phyloP scores from a whole-genome alignment of 2,113 vertebrate genomes.

The Phyllopteryx taeniolatus region DNA sequence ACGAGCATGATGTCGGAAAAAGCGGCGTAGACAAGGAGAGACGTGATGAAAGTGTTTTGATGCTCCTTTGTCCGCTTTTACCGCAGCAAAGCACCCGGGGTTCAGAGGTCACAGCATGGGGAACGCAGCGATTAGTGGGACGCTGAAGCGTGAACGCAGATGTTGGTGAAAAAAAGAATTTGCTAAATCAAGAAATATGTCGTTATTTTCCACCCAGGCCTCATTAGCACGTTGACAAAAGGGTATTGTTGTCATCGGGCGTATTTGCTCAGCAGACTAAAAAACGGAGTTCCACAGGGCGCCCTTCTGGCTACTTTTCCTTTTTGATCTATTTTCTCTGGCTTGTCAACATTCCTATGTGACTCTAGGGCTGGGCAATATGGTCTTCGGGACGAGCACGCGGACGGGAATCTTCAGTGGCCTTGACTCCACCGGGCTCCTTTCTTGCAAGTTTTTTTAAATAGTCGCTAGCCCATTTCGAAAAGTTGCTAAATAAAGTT shows the following conservation, averaged over 20 bases:
- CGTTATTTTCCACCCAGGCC: not conserved
- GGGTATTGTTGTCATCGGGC: not conserved
- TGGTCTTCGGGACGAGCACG: too few species aligned
- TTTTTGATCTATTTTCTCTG: too few species aligned
- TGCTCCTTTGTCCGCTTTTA: too few species aligned
- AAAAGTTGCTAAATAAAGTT: too few species aligned
- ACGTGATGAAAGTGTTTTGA: too few species aligned
- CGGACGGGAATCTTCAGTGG: too few species aligned
- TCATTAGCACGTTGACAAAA: not conserved
- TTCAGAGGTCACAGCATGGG: slow-evolving; percentile 23
- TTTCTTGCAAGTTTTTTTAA: too few species aligned
- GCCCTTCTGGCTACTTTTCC: not conserved
- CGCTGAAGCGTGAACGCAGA: not conserved
- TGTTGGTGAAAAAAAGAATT: not conserved
- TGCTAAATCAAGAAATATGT: not conserved
- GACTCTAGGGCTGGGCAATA: too few species aligned
- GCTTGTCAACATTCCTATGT: too few species aligned
- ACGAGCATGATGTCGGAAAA: not conserved
- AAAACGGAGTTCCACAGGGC: not conserved
- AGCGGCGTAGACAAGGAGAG: not conserved
- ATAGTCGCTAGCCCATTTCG: too few species aligned
- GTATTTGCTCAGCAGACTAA: not conserved
- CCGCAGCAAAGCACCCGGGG: not conserved
- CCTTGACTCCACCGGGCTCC: too few species aligned
- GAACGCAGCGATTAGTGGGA: slow-evolving; percentile 7